Evolutionary conservation across 2,113 vertebrate species (phyloP), one percentile per base, ranked within the genome.

Genomic region (Cebus imitator): DNA sequence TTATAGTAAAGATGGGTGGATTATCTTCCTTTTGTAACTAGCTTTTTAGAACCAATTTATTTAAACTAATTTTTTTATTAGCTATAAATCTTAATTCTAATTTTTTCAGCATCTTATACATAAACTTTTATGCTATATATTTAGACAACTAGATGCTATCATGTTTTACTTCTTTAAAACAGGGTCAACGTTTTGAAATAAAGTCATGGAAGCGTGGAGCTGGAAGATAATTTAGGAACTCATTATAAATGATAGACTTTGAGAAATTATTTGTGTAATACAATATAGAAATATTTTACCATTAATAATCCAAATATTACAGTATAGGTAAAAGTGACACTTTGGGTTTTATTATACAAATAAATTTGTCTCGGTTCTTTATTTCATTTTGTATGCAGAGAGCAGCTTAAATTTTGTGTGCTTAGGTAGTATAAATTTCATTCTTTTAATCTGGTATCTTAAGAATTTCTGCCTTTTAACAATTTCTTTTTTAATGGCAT

Each of bases 341-440:
- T 95, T 91, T 80, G 76, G 40, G n/a, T 96, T 95, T 95, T 97
- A 91, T 96, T 95, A 95, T 95, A 64, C 58, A 97, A 92, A 97
- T 96, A 14, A 87, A 83, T 80, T 83, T 75, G 1, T 50, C 52
- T 90, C 17, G 43, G 35, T 95, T 27, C 21, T 95, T 94, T 85
- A 86, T 88, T 97, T 96, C 30, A 87, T 64, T 88, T 92, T 90
- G n/a, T 73, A 76, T 91, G 21, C 64, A 79, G 55, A 50, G 8
- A 87, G 27, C 75, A 89, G 32, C 83, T 95, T 79, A 45, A 30
- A 92, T 94, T 91, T 66, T 84, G 40, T 92, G 43, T 68, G 73
- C 48, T 90, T 78, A 97, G 72, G 21, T 97, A 61, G 32, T 78
- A 94, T 52, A 94, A 64, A 86, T 97, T 94, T 50, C 87, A 91